A percentile compares a stretch with the other conserved stretches of the same genome.
These are phyloP conservation scores for Noctua janthe DNA, from an alignment of 2,888 invertebrate species.

Conservation along the genomic window DNA sequence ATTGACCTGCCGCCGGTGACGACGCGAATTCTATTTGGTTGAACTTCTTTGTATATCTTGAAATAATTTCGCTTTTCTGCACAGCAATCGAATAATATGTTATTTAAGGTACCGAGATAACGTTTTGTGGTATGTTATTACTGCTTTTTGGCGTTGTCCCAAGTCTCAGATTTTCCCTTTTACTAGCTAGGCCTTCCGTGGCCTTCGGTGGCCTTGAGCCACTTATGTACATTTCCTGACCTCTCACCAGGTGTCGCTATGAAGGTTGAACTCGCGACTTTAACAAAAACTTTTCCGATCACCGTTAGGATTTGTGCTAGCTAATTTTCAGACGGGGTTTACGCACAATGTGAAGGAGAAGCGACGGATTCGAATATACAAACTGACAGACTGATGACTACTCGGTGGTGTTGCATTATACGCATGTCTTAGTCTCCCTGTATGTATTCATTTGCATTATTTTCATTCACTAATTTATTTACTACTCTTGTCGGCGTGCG, in stretches of 20 bases:
- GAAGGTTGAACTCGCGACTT: constrained; percentile 36
- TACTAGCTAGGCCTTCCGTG: constrained; percentile 49
- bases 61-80: constrained; percentile 44
- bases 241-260: constrained; percentile 56
- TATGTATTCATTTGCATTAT: background rate
- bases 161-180: constrained; percentile 62
- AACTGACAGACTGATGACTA: too few relatives aligned
- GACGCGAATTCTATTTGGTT: constrained; percentile 26
- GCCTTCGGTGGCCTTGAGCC: constrained; percentile 64
- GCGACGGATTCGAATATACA: background rate
- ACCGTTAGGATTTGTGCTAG: constrained; percentile 17
- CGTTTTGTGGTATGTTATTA: constrained; percentile 46
- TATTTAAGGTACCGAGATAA: constrained; percentile 50
- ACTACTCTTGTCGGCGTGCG: background rate
- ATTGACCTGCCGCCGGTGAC: constrained; percentile 57
- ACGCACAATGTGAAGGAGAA: background rate
- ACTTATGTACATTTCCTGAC: constrained; percentile 52
- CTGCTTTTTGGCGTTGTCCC: constrained; percentile 55
- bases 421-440: background rate
- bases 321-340: constrained; percentile 31
- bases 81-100: constrained; percentile 38
- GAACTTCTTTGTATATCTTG: constrained; percentile 22
- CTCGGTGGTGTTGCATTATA: background rate
- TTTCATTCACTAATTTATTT: background rate
- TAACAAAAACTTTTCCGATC: constrained; percentile 53